Base-by-base conservation (phyloP, 2,888 invertebrate species). In the Drosophila buzzatii region DNA sequence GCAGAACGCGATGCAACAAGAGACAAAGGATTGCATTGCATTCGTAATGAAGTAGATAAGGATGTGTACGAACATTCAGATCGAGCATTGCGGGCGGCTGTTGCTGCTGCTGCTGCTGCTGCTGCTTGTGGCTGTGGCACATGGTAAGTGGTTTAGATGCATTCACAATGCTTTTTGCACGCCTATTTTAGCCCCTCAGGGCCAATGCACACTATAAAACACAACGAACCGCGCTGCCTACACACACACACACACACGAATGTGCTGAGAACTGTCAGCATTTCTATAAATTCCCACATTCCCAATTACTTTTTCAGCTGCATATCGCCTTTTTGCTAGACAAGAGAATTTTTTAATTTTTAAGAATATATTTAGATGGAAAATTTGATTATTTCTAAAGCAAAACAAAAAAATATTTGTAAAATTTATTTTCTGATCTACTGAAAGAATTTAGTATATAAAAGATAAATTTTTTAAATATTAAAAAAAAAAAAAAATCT, bases 11-110 rank as follows among this genome's bases (percentile, higher is more conserved):
- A 58, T 51, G 55, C 64, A 58, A 62, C 70, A 73, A 66, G 75
- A 60, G 53, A 72, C 66, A 73, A 66, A 81, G 65, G 37, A 82
- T 58, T 63, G 68, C 75, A 64, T 68, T 74, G 83, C 85, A 77
- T 71, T 82, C 62, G 74, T 85, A 85, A 90, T 90, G 86, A 82
- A 85, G 68, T 69, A 77, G 64, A 73, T 73, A 74, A 64, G 57
- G 53, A 60, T 31, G 45, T 14, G 47, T n/a, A 59, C 27, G 56
- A 35, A 23, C 42, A 55, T 33, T 53, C 5, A 41, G 39, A 44
- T 35, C 16, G 52, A n/a, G 49, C 23, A 33, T 42, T 59, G 71
- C 56, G 56, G 51, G 53, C 39, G 55, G 35, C 9, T 47, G 42
- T 16, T 16, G 23, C 33, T 55, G 65, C n/a, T 8, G 65, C 41